Evolutionary conservation across 2,888 invertebrate genomes (phyloP).

Genomic region (Protophormia terraenovae): DNA sequence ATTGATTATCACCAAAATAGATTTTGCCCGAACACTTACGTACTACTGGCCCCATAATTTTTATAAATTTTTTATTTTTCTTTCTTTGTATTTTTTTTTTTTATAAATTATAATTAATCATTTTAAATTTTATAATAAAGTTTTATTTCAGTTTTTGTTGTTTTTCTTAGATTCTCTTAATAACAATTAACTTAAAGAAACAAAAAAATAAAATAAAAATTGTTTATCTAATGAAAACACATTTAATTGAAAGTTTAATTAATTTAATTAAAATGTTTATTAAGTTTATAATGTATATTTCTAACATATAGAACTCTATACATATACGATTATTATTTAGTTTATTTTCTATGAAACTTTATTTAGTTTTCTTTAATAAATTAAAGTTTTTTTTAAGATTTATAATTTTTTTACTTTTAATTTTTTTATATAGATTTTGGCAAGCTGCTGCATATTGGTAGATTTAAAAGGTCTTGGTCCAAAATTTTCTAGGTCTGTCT

Average conservation of each 20-base stretch:
- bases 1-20: slow-evolving; percentile 79
- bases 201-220: slow-evolving; percentile 4
- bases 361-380: neutral
- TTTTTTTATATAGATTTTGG: slow-evolving; percentile 55
- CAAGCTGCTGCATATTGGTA: slow-evolving; percentile 40
- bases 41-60: slow-evolving; percentile 81
- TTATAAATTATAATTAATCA: slow-evolving; percentile 33
- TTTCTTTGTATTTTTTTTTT: slow-evolving; percentile 57
- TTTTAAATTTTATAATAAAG: slow-evolving; percentile 52
- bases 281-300: neutral
- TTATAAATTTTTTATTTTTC: slow-evolving; percentile 40
- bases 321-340: neutral
- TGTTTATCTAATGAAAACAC: slow-evolving; percentile 22
- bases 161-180: slow-evolving; percentile 54
- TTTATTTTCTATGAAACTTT: neutral
- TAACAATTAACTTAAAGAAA: slow-evolving; percentile 39
- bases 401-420: neutral
- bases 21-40: slow-evolving; percentile 82
- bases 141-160: slow-evolving; percentile 57
- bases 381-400: neutral
- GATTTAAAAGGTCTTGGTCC: neutral
- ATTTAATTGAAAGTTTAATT: slow-evolving; percentile 4
- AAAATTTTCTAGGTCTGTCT: neutral
- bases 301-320: neutral
- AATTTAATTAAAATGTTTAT: slow-evolving; percentile 2